Base-by-base conservation (phyloP, 2,113 vertebrate species). In the Saimiri boliviensis region DNA sequence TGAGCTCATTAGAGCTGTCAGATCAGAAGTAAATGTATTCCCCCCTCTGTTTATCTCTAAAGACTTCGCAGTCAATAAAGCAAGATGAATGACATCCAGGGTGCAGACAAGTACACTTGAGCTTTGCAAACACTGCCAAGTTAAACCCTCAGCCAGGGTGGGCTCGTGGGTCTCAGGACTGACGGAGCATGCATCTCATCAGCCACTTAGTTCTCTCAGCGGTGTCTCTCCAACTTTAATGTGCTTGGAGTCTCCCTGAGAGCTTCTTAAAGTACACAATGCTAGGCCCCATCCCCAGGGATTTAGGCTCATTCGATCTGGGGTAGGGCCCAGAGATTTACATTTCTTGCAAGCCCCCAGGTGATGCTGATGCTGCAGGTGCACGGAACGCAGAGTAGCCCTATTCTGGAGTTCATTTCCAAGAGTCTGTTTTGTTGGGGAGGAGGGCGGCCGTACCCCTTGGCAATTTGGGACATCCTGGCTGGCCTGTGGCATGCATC, bases 1-100 rank as follows among this genome's bases (percentile, higher is more conserved):
- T 81, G 97, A 71, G 94, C 98, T 99, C 98, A 98, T 99, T 99
- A 98, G 52, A 83, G 97, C 98, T 98, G 98, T 98, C 98, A 98
- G 93, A 97, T 98, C 94, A 83, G 98, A 98, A 96, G 27, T 81
- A 96, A 96, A 94, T n/a, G 71, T 89, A 84, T 52, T 97, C 96
- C 93, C 76, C 91, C 68, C 91, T 40, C 98, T 89, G 97, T 98
- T 98, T 97, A 92, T 96, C 98, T 98, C 93, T 45, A 63, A 96
- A 97, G 98, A 87, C 95, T 97, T 95, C 3, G 20, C 85, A 96
- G 94, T 96, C 88, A 66, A 94, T 91, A 96, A 92, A 97, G 82
- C 2, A 79, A 94, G 94, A 97, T 76, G 83, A 98, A 91, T 3
- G 5, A 94, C 76, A 71, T 93, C 40, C 92, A 91, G 93, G 86